Evolutionary conservation across 1,140 invertebrate genomes (phyloP).

Genomic region (Nasonia vitripennis): DNA sequence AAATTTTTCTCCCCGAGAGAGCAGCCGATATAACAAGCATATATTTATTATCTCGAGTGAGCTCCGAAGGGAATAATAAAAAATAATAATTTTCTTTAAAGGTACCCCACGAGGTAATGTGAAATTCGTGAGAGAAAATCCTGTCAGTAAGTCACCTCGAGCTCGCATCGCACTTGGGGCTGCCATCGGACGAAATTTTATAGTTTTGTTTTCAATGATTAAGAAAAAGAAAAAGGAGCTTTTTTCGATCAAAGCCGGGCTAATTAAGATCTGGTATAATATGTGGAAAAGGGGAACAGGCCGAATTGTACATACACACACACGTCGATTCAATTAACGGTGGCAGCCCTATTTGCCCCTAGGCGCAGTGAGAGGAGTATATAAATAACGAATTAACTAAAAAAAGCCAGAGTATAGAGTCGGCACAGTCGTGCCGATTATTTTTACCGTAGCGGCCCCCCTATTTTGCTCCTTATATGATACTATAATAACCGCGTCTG

Average conservation of each 20-base stretch:
- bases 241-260: background rate
- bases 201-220: background rate
- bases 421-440: conserved; percentile 23
- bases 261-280: background rate
- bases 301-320: background rate
- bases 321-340: background rate
- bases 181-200: conserved; percentile 10
- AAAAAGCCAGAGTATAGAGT: conserved; percentile 20
- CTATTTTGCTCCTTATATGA: conserved; percentile 16
- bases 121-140: conserved; percentile 71
- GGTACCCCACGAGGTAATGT: conserved; percentile 75
- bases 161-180: conserved; percentile 52
- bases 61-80: conserved; percentile 59
- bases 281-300: background rate
- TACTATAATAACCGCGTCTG: background rate
- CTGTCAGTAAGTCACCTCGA: conserved; percentile 70
- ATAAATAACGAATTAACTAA: conserved; percentile 41
- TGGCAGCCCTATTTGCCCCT: conserved; percentile 40
- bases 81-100: conserved; percentile 71
- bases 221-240: background rate
- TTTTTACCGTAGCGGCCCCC: conserved; percentile 28
- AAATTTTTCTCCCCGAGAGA: conserved; percentile 25
- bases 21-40: background rate
- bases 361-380: conserved; percentile 48
- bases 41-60: background rate